Evolutionary conservation across 2,797 vertebrate genomes (phyloP).

Genomic region (Ptychobarbus kaznakovi): DNA sequence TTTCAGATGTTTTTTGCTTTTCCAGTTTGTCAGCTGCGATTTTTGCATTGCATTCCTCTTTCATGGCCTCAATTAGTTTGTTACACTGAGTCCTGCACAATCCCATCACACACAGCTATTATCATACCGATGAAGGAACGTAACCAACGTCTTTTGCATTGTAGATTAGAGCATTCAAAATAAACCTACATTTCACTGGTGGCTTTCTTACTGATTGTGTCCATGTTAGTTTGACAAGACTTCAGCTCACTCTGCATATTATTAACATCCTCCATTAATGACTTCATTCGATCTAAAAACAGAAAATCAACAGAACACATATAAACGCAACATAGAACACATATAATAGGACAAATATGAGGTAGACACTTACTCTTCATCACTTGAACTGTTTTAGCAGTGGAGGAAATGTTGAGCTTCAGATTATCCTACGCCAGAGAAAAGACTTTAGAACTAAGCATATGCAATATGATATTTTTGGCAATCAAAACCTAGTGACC

Average conservation of each 20-base stretch:
- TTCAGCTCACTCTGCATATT: slow-evolving; percentile 76
- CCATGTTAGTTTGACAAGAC: slow-evolving; percentile 73
- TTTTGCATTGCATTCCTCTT: slow-evolving; percentile 86
- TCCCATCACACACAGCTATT: background rate
- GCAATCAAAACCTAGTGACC: background rate
- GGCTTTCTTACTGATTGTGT: slow-evolving; percentile 76
- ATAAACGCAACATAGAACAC: background rate
- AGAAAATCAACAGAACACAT: slow-evolving; percentile 21
- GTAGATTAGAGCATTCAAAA: background rate
- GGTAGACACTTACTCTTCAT: slow-evolving; percentile 73
- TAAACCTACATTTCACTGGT: slow-evolving; percentile 77
- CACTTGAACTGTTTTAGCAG: slow-evolving; percentile 72
- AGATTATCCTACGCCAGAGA: slow-evolving; percentile 67
- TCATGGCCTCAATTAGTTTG: slow-evolving; percentile 85
- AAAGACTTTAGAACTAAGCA: slow-evolving; percentile 16
- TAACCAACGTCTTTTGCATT: background rate
- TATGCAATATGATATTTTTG: background rate
- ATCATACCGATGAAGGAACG: slow-evolving; percentile 22
- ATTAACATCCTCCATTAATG: slow-evolving; percentile 66
- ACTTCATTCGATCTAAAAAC: slow-evolving; percentile 70
- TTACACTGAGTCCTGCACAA: slow-evolving; percentile 85
- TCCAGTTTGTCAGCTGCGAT: slow-evolving; percentile 72
- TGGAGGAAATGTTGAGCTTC: slow-evolving; percentile 76
- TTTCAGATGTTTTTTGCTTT: slow-evolving; percentile 71
- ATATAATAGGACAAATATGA: background rate